Base-by-base conservation (phyloP, 2,888 invertebrate species). In the Gisinianus flammeolus region DNA sequence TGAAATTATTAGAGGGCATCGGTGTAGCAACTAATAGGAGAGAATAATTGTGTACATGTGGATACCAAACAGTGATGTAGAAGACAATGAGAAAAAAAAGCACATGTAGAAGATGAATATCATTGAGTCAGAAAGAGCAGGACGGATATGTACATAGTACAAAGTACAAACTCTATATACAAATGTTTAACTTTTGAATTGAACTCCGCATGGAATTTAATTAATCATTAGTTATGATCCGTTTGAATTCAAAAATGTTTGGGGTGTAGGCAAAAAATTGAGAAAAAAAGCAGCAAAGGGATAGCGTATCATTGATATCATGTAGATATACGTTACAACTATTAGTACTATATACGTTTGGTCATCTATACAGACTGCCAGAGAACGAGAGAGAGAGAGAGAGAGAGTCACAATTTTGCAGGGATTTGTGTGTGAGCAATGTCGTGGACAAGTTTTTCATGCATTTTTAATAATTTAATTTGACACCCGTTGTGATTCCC, bases 391-490 rank as follows among this genome's bases (percentile, higher is more conserved):
- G n/a, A n/a, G n/a, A n/a, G n/a, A n/a, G n/a, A n/a, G n/a, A n/a
- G n/a, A n/a, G n/a, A n/a, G n/a, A n/a, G n/a, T n/a, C n/a, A n/a
- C n/a, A n/a, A n/a, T n/a, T n/a, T n/a, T n/a, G n/a, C n/a, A n/a
- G n/a, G n/a, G n/a, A n/a, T n/a, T n/a, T n/a, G n/a, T n/a, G n/a
- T n/a, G n/a, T n/a, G n/a, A n/a, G n/a, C 26, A n/a, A 70, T n/a
- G 52, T 70, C 35, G 52, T 70, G 52, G 69, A 70, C 69, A 70
- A 70, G 69, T 70, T 70, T 70, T 70, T 70, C 69, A 70, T 70
- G 69, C 69, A 70, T 70, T 70, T 70, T 70, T 70, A 70, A 70
- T 70, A 70, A 70, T 70, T 70, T 70, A 70, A 70, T 70, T 70
- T 70, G 69, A 70, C 69, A 70, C 69, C 69, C 54, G 69, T 70